phyloP scores from a whole-genome alignment of 2,113 vertebrate species.

The Bettongia penicillata region DNA sequence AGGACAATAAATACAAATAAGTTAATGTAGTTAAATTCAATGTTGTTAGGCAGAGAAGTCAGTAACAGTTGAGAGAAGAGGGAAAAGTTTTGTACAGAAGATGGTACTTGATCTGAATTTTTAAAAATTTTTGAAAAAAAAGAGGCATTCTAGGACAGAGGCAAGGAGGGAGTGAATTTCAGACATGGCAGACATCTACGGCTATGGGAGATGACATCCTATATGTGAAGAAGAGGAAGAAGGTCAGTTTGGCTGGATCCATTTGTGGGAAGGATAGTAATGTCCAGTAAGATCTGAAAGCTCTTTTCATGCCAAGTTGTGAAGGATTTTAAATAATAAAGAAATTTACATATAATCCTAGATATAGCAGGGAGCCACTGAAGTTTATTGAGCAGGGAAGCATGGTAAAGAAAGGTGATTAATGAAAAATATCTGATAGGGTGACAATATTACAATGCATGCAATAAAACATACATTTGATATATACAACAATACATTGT shows the following conservation, averaged over 20 bases:
- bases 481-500: neutral
- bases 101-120: neutral
- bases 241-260: neutral
- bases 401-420: neutral
- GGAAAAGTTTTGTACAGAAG: neutral
- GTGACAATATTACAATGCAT: neutral
- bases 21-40: neutral
- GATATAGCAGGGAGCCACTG: neutral
- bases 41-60: neutral
- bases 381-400: neutral
- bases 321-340: neutral
- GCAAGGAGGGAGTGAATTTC: neutral
- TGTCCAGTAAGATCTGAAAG: neutral
- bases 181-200: neutral
- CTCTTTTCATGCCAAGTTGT: neutral
- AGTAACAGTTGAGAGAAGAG: neutral
- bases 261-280: neutral
- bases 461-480: neutral
- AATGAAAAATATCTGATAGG: neutral
- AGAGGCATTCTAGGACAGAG: neutral
- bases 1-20: neutral
- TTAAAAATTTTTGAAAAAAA: neutral
- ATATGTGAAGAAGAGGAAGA: neutral
- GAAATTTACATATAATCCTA: neutral
- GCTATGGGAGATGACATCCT: neutral